phyloP scores from a whole-genome alignment of 2,888 invertebrate genomes.

The Druceiella hillmani region DNA sequence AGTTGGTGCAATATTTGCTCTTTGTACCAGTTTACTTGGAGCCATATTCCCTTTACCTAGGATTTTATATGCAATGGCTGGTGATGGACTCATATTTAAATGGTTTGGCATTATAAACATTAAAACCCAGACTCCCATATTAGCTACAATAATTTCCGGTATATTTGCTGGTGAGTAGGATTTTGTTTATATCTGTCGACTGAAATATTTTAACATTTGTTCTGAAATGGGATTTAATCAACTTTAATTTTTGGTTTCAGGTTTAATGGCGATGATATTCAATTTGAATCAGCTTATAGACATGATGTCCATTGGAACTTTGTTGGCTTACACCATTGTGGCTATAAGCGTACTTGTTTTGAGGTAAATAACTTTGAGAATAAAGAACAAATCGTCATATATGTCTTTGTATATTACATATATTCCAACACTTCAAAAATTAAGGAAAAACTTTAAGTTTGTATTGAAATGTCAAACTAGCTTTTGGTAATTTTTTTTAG shows the following conservation, averaged over 20 bases:
- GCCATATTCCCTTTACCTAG: constrained; percentile 86
- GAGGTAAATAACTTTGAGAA: constrained; percentile 65
- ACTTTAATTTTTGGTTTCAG: constrained; percentile 38
- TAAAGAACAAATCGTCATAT: too few species aligned
- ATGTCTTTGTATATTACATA: too few species aligned
- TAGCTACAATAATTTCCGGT: constrained; percentile 74
- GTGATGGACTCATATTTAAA: constrained; percentile 80
- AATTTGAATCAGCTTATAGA: constrained; percentile 87
- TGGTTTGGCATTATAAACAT: constrained; percentile 62
- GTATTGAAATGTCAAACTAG: too few species aligned
- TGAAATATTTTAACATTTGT: not conserved
- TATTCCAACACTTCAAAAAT: too few species aligned
- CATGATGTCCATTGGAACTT: constrained; percentile 94
- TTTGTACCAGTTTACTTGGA: constrained; percentile 82
- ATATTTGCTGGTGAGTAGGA: constrained; percentile 58
- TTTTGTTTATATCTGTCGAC: constrained; percentile 7
- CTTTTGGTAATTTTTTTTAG: too few species aligned
- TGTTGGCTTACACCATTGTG: constrained; percentile 88
- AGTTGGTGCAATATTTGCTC: constrained; percentile 85
- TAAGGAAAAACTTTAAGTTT: too few species aligned
- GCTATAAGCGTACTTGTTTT: constrained; percentile 84
- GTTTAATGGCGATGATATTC: constrained; percentile 82
- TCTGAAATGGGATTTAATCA: not conserved
- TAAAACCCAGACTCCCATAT: constrained; percentile 71
- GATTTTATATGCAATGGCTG: constrained; percentile 86